These are phyloP conservation scores for Nipponia nippon DNA, from an alignment of 2,113 vertebrate genomes.

Conservation along the genomic window DNA sequence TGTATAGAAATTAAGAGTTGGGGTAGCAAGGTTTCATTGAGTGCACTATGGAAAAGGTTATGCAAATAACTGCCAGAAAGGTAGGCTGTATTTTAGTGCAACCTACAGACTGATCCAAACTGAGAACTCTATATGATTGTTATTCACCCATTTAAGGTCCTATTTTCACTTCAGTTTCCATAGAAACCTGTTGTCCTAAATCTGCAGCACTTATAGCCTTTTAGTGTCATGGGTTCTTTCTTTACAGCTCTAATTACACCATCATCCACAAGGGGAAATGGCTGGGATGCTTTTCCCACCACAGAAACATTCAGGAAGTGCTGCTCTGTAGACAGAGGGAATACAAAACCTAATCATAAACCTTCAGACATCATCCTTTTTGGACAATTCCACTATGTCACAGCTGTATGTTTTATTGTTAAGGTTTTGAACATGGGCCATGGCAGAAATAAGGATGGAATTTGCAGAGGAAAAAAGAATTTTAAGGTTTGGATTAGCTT, in stretches of 20 bases:
- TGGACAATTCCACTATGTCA: slow-evolving; percentile 33
- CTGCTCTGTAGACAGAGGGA: slow-evolving; percentile 48
- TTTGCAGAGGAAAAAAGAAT: neutral
- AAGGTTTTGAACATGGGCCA: slow-evolving; percentile 22
- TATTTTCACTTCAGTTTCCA: slow-evolving; percentile 65
- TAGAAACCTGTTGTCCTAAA: slow-evolving; percentile 69
- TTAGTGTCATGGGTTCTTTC: slow-evolving; percentile 64
- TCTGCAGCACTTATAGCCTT: slow-evolving; percentile 62
- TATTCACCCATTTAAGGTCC: slow-evolving; percentile 51
- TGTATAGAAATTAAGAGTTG: neutral
- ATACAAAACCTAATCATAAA: slow-evolving; percentile 63
- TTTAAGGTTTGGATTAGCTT: neutral
- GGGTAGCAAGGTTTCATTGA: neutral
- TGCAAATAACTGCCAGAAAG: slow-evolving; percentile 34
- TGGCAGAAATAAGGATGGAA: slow-evolving; percentile 8
- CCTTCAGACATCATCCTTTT: slow-evolving; percentile 48
- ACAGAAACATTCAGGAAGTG: slow-evolving; percentile 64
- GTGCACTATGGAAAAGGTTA: neutral
- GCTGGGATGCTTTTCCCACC: slow-evolving; percentile 67
- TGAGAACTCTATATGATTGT: slow-evolving; percentile 32
- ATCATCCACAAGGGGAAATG: slow-evolving; percentile 65
- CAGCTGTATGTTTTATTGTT: slow-evolving; percentile 54
- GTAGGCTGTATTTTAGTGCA: slow-evolving; percentile 3
- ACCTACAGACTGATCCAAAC: slow-evolving; percentile 38
- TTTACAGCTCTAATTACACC: slow-evolving; percentile 70